Base-by-base conservation (phyloP, 2,113 vertebrate genomes). In the Garra rufa region DNA sequence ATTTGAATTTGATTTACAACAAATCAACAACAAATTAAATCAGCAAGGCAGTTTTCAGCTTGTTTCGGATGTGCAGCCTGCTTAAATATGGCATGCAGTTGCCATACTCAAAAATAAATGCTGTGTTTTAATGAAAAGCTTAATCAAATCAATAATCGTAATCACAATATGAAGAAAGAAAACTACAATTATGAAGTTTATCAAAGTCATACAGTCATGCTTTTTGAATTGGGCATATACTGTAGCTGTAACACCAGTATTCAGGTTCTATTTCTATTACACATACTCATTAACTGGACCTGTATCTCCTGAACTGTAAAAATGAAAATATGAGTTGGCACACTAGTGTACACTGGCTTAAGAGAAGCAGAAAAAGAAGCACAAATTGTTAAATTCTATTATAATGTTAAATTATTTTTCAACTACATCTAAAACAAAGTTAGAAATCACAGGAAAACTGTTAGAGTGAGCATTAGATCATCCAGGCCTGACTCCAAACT, bases 391-490 rank as follows among this genome's bases (percentile, higher is more conserved):
- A 9, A 57, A 57, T 57, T 57, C n/a, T n/a, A n/a, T 57, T n/a
- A 57, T 2, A 57, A 57, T 57, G 19, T 19, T 55, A n/a, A 6
- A 70, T 41, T 6, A n/a, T n/a, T n/a, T n/a, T n/a, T n/a, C n/a
- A n/a, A n/a, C n/a, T 73, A 73, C 41, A 73, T 13, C 70, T 14
- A 73, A 43, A 73, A 71, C 5, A 44, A 41, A 46, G 11, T 73
- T 44, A 3, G 11, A 73, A 26, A 17, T 59, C 26, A 59, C 19
- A 59, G 19, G 4, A 41, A 77, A 41, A 9, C 52, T 41, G 52
- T n/a, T 44, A 44, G 34, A 55, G 50, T 38, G 76, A 26, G 55
- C 55, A 43, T 10, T 78, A 43, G 50, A 80, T 50, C 48, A 75
- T 10, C 8, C 44, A 50, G 73, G 24, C 24, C 41, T 26, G 4